These are phyloP conservation scores for Tragelaphus imberbis DNA, from an alignment of 2,113 vertebrate species.

Conservation along the genomic window DNA sequence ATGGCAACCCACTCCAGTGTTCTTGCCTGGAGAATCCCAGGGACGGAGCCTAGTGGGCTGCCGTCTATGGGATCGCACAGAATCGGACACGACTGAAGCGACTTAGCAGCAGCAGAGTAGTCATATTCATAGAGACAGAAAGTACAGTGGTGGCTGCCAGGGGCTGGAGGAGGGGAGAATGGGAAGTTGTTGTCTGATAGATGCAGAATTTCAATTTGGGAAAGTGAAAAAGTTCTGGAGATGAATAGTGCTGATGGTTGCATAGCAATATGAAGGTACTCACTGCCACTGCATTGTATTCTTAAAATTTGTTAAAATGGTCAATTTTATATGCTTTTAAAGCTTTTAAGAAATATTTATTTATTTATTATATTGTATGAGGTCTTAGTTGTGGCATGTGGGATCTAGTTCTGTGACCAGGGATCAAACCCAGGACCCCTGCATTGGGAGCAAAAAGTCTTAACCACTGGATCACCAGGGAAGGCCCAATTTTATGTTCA, in stretches of 20 bases:
- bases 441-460: background rate
- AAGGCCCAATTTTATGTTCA: background rate
- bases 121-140: background rate
- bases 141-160: background rate
- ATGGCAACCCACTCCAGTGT: too few relatives aligned
- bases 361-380: background rate
- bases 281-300: background rate
- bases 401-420: background rate
- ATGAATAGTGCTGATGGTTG: too few relatives aligned
- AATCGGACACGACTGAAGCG: too few relatives aligned
- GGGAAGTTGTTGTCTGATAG: background rate
- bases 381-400: background rate
- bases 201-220: background rate
- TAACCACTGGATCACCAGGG: background rate
- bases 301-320: background rate
- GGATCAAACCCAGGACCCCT: background rate
- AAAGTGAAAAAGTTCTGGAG: background rate
- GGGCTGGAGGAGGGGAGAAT: background rate
- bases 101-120: background rate
- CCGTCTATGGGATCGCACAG: too few relatives aligned
- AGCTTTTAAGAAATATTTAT: background rate
- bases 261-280: background rate
- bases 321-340: background rate
- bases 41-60: too few relatives aligned
- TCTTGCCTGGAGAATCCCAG: too few relatives aligned